Evolutionary conservation across 2,888 invertebrate species (phyloP).

Genomic region (Dilophus febrilis): DNA sequence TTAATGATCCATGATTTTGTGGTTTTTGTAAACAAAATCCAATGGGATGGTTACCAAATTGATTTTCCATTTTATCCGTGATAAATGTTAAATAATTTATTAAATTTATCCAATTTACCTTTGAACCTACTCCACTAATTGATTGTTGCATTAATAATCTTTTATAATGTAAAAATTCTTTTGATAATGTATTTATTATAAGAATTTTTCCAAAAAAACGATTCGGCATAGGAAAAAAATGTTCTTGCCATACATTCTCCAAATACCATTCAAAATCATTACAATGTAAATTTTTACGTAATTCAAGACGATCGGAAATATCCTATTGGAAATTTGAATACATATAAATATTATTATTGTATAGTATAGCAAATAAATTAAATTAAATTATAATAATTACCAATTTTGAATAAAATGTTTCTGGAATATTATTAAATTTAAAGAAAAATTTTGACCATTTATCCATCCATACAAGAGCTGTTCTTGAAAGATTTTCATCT

Average conservation of each 20-base stretch:
- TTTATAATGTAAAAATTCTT: slow-evolving; percentile 20
- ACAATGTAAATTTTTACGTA: slow-evolving; percentile 58
- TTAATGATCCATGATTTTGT: slow-evolving; percentile 2
- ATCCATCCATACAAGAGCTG: slow-evolving; percentile 96
- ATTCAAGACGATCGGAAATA: slow-evolving; percentile 42
- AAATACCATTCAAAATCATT: slow-evolving; percentile 88
- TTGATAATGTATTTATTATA: slow-evolving; percentile 22
- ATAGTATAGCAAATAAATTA: slow-evolving; percentile 24
- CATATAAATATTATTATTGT: slow-evolving; percentile 19
- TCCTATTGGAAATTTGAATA: slow-evolving; percentile 31
- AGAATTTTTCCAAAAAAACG: slow-evolving; percentile 78
- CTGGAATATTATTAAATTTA: slow-evolving; percentile 31
- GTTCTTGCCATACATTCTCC: slow-evolving; percentile 87
- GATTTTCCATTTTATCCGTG: background rate
- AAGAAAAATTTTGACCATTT: slow-evolving; percentile 89
- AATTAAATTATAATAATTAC: slow-evolving; percentile 32
- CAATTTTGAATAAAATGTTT: background rate
- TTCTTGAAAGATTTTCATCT: slow-evolving; percentile 41
- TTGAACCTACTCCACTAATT: slow-evolving; percentile 13
- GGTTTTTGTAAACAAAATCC: slow-evolving; percentile 8
- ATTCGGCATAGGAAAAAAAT: slow-evolving; percentile 79
- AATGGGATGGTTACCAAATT: background rate
- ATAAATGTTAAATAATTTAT: slow-evolving; percentile 14
- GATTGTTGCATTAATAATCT: slow-evolving; percentile 7
- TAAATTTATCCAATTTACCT: slow-evolving; percentile 11